phyloP scores from a whole-genome alignment of 2,797 vertebrate genomes.

The Darevskia mixta region DNA sequence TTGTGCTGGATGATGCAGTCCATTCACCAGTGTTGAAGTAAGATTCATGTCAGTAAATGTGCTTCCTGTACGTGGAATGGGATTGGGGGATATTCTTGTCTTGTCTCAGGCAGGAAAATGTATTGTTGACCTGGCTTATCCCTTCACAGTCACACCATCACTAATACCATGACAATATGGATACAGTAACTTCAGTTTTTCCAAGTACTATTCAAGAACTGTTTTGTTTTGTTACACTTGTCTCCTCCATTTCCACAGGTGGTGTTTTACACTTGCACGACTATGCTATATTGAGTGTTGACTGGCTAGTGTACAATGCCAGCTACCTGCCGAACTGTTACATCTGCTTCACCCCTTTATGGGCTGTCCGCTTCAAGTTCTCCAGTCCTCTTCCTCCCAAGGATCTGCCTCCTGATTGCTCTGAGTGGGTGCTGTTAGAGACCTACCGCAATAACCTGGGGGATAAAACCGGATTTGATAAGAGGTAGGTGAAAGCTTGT shows the following conservation, averaged over 20 bases:
- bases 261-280: conserved; percentile 90
- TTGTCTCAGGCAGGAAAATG: no score
- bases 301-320: conserved; percentile 89
- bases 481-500: conserved; percentile 75
- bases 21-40: no score
- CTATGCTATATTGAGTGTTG: conserved; percentile 80
- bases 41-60: no score
- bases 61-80: no score
- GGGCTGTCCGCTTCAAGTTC: conserved; percentile 82
- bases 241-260: conserved; percentile 72
- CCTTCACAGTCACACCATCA: not conserved
- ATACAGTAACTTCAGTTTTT: conserved; percentile 4
- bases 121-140: not conserved
- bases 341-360: conserved; percentile 79
- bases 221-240: not conserved
- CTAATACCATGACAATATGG: not conserved
- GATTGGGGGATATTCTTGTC: no score
- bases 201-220: conserved; percentile 9
- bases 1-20: no score
- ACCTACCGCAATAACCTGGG: conserved; percentile 75
- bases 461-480: conserved; percentile 84
- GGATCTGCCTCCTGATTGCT: conserved; percentile 69
- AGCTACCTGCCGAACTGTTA: conserved; percentile 89
- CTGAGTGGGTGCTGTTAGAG: conserved; percentile 84
- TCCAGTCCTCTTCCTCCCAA: conserved; percentile 72